Evolutionary conservation across 2,113 vertebrate genomes (phyloP).

Genomic region (Chitala chitala): DNA sequence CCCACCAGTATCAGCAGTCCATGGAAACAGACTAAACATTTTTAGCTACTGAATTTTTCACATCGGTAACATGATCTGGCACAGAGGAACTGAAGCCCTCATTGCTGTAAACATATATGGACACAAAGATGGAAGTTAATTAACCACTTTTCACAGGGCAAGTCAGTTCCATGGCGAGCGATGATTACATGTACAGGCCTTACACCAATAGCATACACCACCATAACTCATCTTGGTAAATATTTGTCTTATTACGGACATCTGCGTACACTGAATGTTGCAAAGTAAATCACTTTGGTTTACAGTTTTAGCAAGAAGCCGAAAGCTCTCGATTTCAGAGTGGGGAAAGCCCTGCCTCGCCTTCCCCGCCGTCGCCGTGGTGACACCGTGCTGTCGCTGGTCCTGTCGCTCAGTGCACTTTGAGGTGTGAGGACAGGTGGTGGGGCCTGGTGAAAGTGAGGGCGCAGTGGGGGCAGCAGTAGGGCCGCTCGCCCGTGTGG

Average conservation of each 20-base stretch:
- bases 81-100: no score
- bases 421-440: constrained; percentile 52
- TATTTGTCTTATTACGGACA: background rate
- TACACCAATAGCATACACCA: background rate
- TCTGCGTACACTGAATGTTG: background rate
- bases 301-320: background rate
- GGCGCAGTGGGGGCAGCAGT: constrained; percentile 53
- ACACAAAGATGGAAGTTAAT: no score
- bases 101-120: no score
- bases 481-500: constrained; percentile 54
- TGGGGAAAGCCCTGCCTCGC: no score
- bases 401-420: constrained; percentile 24
- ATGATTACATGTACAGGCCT: background rate
- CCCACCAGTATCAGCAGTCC: no score
- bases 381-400: background rate
- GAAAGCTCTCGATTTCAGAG: background rate
- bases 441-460: constrained; percentile 53
- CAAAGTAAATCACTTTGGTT: background rate
- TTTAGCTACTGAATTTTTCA: no score
- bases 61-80: no score
- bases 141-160: no score
- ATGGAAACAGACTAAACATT: no score
- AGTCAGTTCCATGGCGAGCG: no score
- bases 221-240: background rate
- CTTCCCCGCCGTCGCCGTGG: no score